Conservation (phyloP, 2,888 invertebrate species). For the Agrochola lota region DNA sequence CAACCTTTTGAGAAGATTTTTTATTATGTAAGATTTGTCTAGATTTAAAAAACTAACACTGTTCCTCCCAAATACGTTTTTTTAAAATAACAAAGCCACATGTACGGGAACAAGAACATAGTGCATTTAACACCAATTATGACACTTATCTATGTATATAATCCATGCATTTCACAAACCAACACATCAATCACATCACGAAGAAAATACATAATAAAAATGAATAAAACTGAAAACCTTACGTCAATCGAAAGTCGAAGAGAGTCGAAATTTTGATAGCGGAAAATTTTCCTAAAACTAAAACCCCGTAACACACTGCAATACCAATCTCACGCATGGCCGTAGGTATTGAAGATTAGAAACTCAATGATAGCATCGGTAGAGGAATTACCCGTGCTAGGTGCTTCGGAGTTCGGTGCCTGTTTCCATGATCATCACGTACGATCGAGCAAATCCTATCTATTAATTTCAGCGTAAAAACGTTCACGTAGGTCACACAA, state of each 20-base stretch:
- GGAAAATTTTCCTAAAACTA: slow-evolving; percentile 38
- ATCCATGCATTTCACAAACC: not conserved
- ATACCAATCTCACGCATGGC: slow-evolving; percentile 52
- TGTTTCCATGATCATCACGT: slow-evolving; percentile 41
- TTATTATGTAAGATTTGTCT: too few relatives aligned
- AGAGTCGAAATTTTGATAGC: not conserved
- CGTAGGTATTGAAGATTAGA: slow-evolving; percentile 40
- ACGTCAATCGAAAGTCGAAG: slow-evolving; percentile 20
- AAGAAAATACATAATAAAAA: not conserved
- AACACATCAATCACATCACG: not conserved
- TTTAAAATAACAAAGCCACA: not conserved
- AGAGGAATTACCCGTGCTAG: not conserved
- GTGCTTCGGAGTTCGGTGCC: slow-evolving; percentile 1
- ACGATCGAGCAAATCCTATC: not conserved
- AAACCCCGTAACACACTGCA: slow-evolving; percentile 29
- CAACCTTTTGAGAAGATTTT: too few relatives aligned
- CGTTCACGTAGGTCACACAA: not conserved
- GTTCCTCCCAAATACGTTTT: not conserved
- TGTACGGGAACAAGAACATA: too few relatives aligned
- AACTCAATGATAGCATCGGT: slow-evolving; percentile 39
- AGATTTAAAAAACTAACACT: not conserved
- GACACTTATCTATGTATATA: not conserved
- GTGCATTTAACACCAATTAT: not conserved
- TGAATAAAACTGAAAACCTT: slow-evolving; percentile 14
- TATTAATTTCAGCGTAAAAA: too few relatives aligned